Base-by-base conservation (phyloP, 1,140 invertebrate species). In the Thalassaphorura encarpata region DNA sequence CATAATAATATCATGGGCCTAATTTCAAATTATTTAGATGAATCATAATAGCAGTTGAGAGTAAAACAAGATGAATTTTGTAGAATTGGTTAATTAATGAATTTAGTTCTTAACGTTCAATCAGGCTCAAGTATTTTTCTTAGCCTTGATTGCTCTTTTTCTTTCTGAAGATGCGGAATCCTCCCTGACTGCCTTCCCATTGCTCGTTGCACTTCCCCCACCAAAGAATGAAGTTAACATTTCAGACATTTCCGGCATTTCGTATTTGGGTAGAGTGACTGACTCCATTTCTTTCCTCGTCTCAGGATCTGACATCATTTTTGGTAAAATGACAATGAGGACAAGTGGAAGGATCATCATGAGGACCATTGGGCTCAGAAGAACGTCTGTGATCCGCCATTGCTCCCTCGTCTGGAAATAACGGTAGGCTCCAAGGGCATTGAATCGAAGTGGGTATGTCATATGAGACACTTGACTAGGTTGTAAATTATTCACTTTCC, bases 291-390 rank as follows among this genome's bases (percentile, higher is more conserved):
- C 91, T 76, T 80, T 91, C 80, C 80, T 88, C 1, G 92, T 90
- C 72, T 97, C 92, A 42, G 90, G 89, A 74, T 97, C 92, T 69
- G 91, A 96, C 82, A 97, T 90, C 77, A 97, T 84, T 73, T 96
- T 95, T 11, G 94, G 93, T 63, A 97, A 72, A 54, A 97, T 76
- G 81, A 97, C 86, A 60, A 98, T 88, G 0, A 97, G 70, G 1
- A 96, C 63, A 13, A 97, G 73, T 1, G 94, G 94, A 47, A 96
- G 68, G 24, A 97, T 81, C 92, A 97, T 97, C 85, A 97, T 97
- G 51, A 97, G 77, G 1, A 97, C 87, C 93, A 97, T 97, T 36
- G 94, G 93, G 74, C 90, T 96, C 68, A 97, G 89, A 1, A 97
- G 70, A 67, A 97, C 89, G 73, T 97, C 93, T 11, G 90, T 95